Evolutionary conservation across 2,113 vertebrate genomes (phyloP).

Genomic region (Nothocercus julius): DNA sequence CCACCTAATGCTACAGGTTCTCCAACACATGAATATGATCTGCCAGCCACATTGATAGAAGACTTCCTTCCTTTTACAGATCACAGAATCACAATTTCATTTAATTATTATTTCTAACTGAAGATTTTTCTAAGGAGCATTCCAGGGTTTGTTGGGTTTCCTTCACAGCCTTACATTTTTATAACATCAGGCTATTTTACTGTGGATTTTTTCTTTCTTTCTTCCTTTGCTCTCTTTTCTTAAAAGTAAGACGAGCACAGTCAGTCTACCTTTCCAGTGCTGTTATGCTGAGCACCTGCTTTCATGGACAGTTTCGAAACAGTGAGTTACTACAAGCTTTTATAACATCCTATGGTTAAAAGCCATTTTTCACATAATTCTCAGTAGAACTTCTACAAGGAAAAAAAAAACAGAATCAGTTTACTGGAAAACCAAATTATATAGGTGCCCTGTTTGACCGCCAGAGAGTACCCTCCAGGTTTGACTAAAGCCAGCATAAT

Average conservation of each 20-base stretch:
- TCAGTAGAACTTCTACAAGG: neutral
- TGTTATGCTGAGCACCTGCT: neutral
- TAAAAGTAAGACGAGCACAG: neutral
- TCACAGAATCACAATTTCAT: neutral
- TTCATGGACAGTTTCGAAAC: neutral
- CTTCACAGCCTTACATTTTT: neutral
- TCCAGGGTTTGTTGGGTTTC: neutral
- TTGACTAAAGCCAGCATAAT: neutral
- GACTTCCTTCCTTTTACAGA: neutral
- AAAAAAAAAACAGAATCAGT: neutral
- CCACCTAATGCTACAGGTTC: neutral
- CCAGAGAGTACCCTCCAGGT: neutral
- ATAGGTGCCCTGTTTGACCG: neutral
- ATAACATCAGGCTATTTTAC: neutral
- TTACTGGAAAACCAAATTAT: neutral
- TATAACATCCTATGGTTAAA: neutral
- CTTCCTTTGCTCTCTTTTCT: neutral
- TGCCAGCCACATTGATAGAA: neutral
- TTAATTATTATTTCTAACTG: neutral
- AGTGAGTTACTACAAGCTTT: neutral
- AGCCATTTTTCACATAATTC: neutral
- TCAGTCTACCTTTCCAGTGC: neutral
- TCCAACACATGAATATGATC: fast-evolving
- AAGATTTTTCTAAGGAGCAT: neutral
- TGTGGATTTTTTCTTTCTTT: neutral